A percentile compares a stretch with the other conserved stretches of the same genome.
These are phyloP conservation scores for Platichthys stellatus DNA, from an alignment of 2,113 vertebrate genomes.

Conservation along the genomic window DNA sequence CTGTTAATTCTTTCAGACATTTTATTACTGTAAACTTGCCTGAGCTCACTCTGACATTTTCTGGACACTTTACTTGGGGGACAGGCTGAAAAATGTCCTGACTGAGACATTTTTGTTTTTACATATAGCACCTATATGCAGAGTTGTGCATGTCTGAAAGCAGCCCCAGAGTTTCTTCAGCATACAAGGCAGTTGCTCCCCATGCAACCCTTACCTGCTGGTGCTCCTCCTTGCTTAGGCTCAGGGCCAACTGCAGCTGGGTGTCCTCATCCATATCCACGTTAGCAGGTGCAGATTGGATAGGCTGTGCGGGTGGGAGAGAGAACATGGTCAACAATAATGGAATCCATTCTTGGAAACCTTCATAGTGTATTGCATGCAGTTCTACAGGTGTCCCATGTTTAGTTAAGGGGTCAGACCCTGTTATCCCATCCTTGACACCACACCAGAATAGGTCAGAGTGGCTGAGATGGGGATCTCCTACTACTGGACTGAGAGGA, in stretches of 20 bases:
- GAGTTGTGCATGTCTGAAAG: no score
- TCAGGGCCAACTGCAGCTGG: slow-evolving; percentile 81
- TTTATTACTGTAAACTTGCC: no score
- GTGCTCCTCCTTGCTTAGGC: slow-evolving; percentile 83
- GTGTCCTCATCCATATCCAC: slow-evolving; percentile 80
- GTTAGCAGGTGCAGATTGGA: slow-evolving; percentile 19
- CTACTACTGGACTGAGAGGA: slow-evolving; percentile 29
- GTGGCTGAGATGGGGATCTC: slow-evolving; percentile 18
- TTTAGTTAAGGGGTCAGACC: slow-evolving; percentile 22
- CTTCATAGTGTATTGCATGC: slow-evolving; percentile 47
- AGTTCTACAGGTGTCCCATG: slow-evolving; percentile 28
- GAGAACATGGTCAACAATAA: slow-evolving; percentile 16
- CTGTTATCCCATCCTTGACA: slow-evolving; percentile 15
- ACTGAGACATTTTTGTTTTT: no score
- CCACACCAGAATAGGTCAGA: slow-evolving; percentile 37
- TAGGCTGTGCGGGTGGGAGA: slow-evolving; percentile 48
- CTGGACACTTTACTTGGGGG: no score
- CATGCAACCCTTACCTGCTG: slow-evolving; percentile 71
- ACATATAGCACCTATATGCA: no score
- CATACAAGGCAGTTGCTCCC: background rate
- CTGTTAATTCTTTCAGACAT: no score
- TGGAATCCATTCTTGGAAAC: slow-evolving; percentile 1
- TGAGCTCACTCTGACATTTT: no score
- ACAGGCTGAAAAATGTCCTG: no score
- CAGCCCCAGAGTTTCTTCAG: background rate